Evolutionary conservation across 1,140 invertebrate species (phyloP), one percentile per base, ranked within the genome.

Genomic region (Lerema accius): DNA sequence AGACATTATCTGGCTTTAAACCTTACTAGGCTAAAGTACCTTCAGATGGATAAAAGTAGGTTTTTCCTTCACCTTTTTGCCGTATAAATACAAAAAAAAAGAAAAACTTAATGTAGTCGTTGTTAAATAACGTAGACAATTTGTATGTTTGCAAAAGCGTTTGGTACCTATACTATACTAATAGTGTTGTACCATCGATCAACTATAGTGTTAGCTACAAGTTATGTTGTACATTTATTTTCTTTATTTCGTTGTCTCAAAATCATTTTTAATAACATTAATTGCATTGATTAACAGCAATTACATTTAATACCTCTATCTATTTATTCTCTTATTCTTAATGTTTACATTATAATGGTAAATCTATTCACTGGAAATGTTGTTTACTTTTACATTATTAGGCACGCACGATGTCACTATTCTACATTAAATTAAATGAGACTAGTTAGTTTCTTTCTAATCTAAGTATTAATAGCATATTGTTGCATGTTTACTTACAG

Each of bases 361-460:
- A 40, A 60, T 17, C 4, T 39, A 51, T 62, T 48, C 53, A 56
- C 53, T 56, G 53, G 53, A 56, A 56, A 56, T 56, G 53, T 26
- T 56, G 13, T 50, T 39, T 35, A 46, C 55, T 55, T 1, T 50
- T 50, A 4, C 63, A 65, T 70, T 59, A 82, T 88, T 87, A 90
- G 86, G 86, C 87, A 89, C 85, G 76, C 82, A 71, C 73, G 73
- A 81, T 82, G 76, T 80, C 67, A 78, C 73, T 83, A 84, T 53
- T 55, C 76, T 86, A 86, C 80, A 84, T 89, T 87, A 84, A 84
- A 78, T 80, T 80, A 85, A 67, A 84, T 90, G 86, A 90, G 88
- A 90, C 88, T 90, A 89, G 88, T 90, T 90, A 90, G 87, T 90
- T 90, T 65, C 60, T 78, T 72, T 69, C 72, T 87, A 86, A 63